Evolutionary conservation across 2,888 invertebrate species (phyloP).

Genomic region (Hartigia nigra): DNA sequence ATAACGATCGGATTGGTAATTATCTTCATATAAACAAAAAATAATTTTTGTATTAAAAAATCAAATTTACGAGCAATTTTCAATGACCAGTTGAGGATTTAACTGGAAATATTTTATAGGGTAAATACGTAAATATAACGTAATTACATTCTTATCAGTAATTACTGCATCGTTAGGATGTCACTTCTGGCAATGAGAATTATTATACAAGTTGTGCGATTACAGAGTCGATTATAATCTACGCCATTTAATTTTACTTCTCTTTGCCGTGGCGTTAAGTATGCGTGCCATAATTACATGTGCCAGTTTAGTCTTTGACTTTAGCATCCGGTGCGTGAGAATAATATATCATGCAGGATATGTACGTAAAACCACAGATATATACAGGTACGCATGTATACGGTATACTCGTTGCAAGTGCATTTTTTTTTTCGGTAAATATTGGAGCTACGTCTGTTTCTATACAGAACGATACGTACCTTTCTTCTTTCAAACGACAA

Average conservation of each 20-base stretch:
- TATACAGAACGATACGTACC: not conserved
- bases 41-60: too few relatives aligned
- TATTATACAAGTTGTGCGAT: not conserved
- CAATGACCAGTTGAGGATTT: too few relatives aligned
- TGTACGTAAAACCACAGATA: not conserved
- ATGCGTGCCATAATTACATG: not conserved
- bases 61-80: too few relatives aligned
- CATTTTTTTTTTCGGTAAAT: not conserved
- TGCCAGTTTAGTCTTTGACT: not conserved
- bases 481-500: not conserved
- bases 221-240: not conserved
- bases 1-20: too few relatives aligned
- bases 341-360: not conserved
- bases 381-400: not conserved
- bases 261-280: not conserved
- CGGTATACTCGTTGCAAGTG: not conserved
- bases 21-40: too few relatives aligned
- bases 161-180: not conserved
- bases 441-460: not conserved
- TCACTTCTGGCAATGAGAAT: conserved; percentile 15
- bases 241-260: not conserved
- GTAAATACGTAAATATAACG: not conserved
- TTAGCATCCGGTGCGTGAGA: not conserved
- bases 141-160: not conserved
- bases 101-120: too few relatives aligned